These are phyloP conservation scores for Centropristis striata DNA, from an alignment of 2,113 vertebrate species.

Conservation along the genomic window DNA sequence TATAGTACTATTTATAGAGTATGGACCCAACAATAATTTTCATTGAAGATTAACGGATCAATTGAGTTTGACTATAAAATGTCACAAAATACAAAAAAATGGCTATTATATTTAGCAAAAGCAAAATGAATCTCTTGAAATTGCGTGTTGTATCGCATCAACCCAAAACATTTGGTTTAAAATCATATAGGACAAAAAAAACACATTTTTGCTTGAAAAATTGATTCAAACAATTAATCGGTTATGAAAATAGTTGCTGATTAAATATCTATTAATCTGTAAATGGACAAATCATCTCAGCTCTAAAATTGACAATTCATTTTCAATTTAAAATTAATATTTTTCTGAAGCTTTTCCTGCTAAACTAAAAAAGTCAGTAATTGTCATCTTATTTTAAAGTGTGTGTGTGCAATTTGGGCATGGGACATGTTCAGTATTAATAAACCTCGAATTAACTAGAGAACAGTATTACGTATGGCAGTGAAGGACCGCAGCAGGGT, in stretches of 20 bases:
- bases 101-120: neutral
- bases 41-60: neutral
- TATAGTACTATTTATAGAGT: no score
- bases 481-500: no score
- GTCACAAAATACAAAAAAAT: neutral
- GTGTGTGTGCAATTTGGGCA: no score
- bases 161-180: neutral
- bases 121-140: neutral
- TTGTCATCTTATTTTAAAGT: no score
- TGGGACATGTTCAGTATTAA: no score
- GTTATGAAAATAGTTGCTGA: neutral
- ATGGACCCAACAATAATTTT: neutral
- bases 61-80: neutral
- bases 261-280: neutral
- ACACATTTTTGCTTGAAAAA: no score
- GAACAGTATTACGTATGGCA: no score
- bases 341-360: no score
- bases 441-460: no score
- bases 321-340: no score
- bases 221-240: neutral
- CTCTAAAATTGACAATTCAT: neutral
- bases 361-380: no score
- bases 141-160: neutral
- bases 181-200: neutral
- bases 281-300: neutral